These are phyloP conservation scores for Bombylius discolor DNA, from an alignment of 2,888 invertebrate species.

Conservation along the genomic window DNA sequence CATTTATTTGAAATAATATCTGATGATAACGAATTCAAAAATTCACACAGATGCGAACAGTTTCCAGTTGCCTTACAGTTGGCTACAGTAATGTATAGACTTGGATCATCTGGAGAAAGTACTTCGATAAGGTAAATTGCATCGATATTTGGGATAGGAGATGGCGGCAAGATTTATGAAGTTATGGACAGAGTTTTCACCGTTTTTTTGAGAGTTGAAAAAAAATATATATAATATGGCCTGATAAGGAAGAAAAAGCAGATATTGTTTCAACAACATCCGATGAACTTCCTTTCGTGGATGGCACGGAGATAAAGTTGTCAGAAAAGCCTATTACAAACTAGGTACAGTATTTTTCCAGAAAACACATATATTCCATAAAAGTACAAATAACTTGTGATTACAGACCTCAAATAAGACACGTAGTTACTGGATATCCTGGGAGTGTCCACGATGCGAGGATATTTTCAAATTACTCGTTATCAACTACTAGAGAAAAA, in stretches of 20 bases:
- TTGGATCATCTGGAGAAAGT: slow-evolving; percentile 6
- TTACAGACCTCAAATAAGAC: slow-evolving; percentile 8
- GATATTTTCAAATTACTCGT: slow-evolving; percentile 7
- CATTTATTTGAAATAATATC: too few relatives aligned
- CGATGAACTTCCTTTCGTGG: slow-evolving; percentile 10
- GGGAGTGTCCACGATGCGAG: slow-evolving; percentile 12
- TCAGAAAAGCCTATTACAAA: slow-evolving; percentile 4
- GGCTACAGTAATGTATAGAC: slow-evolving; percentile 4
- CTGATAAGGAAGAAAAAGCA: slow-evolving; percentile 2
- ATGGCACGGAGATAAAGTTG: too few relatives aligned
- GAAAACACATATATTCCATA: slow-evolving; percentile 9
- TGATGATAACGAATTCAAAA: too few relatives aligned
- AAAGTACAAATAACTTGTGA: slow-evolving; percentile 10
- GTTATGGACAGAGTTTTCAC: slow-evolving; percentile 1
- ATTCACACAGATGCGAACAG: slow-evolving; percentile 1
- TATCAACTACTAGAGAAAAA: too few relatives aligned
- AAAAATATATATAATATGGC: slow-evolving; percentile 7
- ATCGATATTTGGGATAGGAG: slow-evolving; percentile 3
- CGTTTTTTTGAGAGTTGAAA: background rate
- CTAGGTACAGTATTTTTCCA: slow-evolving; percentile 7
- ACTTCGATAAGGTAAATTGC: slow-evolving; percentile 8
- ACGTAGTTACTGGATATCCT: slow-evolving; percentile 6
- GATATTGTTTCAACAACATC: background rate
- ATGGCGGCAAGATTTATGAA: slow-evolving; percentile 2
- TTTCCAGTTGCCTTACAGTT: slow-evolving; percentile 7